phyloP scores from a whole-genome alignment of 2,797 vertebrate genomes.

The Aeoliscus strigatus region DNA sequence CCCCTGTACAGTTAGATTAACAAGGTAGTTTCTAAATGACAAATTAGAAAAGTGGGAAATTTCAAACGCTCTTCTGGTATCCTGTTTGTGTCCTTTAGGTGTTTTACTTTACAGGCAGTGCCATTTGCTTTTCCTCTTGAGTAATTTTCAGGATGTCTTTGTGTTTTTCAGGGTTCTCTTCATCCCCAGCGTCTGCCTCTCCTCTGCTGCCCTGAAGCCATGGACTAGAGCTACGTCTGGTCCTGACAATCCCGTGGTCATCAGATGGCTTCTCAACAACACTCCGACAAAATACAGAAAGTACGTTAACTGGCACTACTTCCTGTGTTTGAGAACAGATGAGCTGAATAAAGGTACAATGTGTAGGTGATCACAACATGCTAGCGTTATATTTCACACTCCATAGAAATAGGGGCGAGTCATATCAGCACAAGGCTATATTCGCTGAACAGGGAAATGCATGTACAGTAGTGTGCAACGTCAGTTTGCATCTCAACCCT shows the following conservation, averaged over 20 bases:
- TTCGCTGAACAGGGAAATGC: too few species aligned
- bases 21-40: constrained; percentile 13
- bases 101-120: constrained; percentile 5
- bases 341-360: not conserved
- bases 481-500: too few species aligned
- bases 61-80: constrained; percentile 1
- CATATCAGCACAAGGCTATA: too few species aligned
- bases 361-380: too few species aligned
- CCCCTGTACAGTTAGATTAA: not conserved
- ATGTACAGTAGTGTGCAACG: too few species aligned
- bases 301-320: constrained; percentile 45
- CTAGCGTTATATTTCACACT: too few species aligned
- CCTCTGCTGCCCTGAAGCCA: constrained; percentile 49
- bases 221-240: constrained; percentile 60
- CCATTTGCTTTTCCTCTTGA: not conserved
- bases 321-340: not conserved
- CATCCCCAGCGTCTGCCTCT: constrained; percentile 48
- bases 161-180: constrained; percentile 49
- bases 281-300: constrained; percentile 64
- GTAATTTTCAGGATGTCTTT: constrained; percentile 3
- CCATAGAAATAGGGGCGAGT: too few species aligned
- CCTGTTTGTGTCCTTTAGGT: constrained; percentile 3
- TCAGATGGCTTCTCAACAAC: constrained; percentile 68
- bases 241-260: constrained; percentile 54
- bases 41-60: constrained; percentile 10